Conservation (phyloP, 2,113 vertebrate genomes). For the Mormoops blainvillei region DNA sequence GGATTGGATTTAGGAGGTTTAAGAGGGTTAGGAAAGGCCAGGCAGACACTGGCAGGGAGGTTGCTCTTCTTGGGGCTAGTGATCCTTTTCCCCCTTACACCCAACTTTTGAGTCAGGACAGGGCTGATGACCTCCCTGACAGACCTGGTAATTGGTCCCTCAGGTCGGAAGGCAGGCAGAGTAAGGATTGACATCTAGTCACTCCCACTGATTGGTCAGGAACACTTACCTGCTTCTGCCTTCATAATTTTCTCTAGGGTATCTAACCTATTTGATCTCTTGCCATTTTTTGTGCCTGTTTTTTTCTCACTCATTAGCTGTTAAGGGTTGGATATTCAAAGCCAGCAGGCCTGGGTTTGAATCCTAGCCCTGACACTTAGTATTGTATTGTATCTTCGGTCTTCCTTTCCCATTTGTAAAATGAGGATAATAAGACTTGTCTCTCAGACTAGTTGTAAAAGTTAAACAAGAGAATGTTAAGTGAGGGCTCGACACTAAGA, state of each 20-base stretch:
- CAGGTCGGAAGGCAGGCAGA: neutral
- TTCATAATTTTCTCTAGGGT: neutral
- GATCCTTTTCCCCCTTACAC: neutral
- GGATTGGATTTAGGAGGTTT: neutral
- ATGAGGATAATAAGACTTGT: conserved; percentile 4
- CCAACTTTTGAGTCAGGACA: neutral
- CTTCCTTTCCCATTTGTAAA: conserved; percentile 45
- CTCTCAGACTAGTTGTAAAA: neutral
- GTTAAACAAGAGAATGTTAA: conserved; percentile 39
- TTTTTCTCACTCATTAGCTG: conserved; percentile 46
- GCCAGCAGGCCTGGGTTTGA: conserved; percentile 11
- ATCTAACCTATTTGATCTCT: neutral
- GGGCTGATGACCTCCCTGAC: neutral
- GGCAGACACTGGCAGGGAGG: neutral
- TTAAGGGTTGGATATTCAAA: conserved; percentile 15
- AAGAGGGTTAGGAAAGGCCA: conserved; percentile 1
- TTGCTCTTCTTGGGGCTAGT: neutral
- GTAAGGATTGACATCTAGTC: neutral
- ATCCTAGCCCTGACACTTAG: neutral
- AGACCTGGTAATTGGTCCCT: neutral
- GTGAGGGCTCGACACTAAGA: neutral
- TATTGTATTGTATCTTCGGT: conserved; percentile 24
- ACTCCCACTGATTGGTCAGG: neutral
- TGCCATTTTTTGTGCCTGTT: conserved; percentile 31
- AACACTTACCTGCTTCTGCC: neutral